Base-by-base conservation (phyloP, 2,797 vertebrate genomes). In the Poliocrania exsul region DNA sequence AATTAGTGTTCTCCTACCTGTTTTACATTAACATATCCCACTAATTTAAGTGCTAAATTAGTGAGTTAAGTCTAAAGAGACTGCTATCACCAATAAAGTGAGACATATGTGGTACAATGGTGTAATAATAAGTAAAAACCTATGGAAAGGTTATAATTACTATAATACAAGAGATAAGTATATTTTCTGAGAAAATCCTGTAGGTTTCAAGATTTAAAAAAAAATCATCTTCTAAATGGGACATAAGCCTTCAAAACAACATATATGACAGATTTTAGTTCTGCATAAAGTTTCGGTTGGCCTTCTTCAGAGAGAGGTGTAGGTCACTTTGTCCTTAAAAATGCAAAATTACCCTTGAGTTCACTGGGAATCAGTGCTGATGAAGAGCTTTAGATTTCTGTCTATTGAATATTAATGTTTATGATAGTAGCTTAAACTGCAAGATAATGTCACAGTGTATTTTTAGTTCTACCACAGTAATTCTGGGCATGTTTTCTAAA, bases 11-110 rank as follows among this genome's bases (percentile, higher is more conserved):
- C 33, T 87, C 3, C 0, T 77, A 61, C 42, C 33, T 82, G 24
- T 60, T 89, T 81, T 51, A 49, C 9, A 70, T 70, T 77, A 82
- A 28, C 7, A 33, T 23, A 75, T 10, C 26, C 33, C 14, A 62
- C 9, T 56, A 8, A 89, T 85, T 92, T 67, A 58, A 73, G 73
- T 66, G n/a, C 10, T 80, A 38, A 77, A 74, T 92, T 80, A 90
- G 19, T 2, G 3, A 61, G 20, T 49, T 88, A 50, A 37, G 6
- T 60, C 24, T 61, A 70, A 62, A 31, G 29, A 87, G 33, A 60
- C 23, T 57, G 5, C 13, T 69, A 23, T 38, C 26, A 46, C 21
- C 8, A 60, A 18, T 38, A 70, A 73, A 80, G 26, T 65, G 56
- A 80, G 49, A 78, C 2, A 15, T 50, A 54, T 2, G 3, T 58